Conservation (phyloP, 2,888 invertebrate genomes). For the Aphidoletes aphidimyza region DNA sequence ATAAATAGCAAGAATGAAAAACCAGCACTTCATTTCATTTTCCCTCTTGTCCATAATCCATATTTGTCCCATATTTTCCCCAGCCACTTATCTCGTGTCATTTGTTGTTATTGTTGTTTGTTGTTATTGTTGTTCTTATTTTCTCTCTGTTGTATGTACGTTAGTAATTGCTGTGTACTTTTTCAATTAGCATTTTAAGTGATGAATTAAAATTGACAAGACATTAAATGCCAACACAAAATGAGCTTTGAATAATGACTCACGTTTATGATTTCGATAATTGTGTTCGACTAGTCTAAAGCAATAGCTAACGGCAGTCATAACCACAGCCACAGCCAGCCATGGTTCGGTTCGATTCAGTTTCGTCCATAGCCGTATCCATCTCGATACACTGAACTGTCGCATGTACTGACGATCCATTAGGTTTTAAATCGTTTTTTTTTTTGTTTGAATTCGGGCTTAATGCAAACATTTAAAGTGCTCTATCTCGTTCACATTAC, state of each 20-base stretch:
- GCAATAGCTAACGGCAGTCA: neutral
- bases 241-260: conserved; percentile 25
- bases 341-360: too few species aligned
- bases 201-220: conserved; percentile 44
- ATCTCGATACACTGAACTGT: too few species aligned
- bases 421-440: conserved; percentile 8
- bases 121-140: too few species aligned
- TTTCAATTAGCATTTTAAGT: conserved; percentile 38
- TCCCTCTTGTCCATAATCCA: too few species aligned
- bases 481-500: neutral
- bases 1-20: neutral
- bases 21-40: neutral
- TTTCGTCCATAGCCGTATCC: too few species aligned
- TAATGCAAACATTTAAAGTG: neutral
- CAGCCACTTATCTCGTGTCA: too few species aligned
- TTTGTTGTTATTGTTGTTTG: too few species aligned
- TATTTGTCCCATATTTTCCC: too few species aligned
- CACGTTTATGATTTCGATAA: conserved; percentile 41
- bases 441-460: neutral
- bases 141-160: too few species aligned
- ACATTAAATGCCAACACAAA: conserved; percentile 33
- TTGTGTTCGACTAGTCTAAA: neutral
- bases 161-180: neutral
- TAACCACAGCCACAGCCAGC: too few species aligned
- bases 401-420: neutral